Evolutionary conservation across 2,888 invertebrate species (phyloP).

Genomic region (Stegana nigrithorax): DNA sequence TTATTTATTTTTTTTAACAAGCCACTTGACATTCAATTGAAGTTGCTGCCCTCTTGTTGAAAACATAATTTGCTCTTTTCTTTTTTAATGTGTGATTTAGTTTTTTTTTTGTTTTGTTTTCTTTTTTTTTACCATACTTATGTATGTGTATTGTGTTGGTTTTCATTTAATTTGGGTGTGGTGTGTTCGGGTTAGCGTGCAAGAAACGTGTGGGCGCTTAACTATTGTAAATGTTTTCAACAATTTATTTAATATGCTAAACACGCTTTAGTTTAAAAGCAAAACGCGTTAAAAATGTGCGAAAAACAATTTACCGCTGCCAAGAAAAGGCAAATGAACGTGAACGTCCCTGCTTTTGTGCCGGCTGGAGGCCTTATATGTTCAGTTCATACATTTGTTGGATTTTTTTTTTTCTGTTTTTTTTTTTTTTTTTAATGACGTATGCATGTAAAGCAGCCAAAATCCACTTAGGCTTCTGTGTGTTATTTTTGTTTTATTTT

Average conservation of each 20-base stretch:
- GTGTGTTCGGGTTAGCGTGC: neutral
- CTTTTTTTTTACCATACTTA: neutral
- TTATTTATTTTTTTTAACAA: slow-evolving; percentile 51
- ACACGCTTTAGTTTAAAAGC: slow-evolving; percentile 25
- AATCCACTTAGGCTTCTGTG: too few relatives aligned
- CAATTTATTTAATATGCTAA: slow-evolving; percentile 21
- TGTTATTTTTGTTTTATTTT: too few relatives aligned
- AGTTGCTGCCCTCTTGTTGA: neutral
- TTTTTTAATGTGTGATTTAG: neutral
- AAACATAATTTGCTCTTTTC: neutral
- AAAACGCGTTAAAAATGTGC: too few relatives aligned
- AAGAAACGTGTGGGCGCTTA: too few relatives aligned
- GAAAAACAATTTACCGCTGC: neutral
- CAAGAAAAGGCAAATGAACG: too few relatives aligned
- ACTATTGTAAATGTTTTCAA: slow-evolving; percentile 20
- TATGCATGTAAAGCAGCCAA: neutral
- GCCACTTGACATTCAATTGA: slow-evolving; percentile 46
- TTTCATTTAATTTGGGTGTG: slow-evolving; percentile 21
- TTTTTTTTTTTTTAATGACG: neutral
- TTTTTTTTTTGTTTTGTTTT: neutral
- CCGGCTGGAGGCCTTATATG: too few relatives aligned
- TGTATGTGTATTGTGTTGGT: neutral
- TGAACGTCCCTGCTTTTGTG: too few relatives aligned
- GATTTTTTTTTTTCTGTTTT: neutral
- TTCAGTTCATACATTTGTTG: neutral